Conservation (phyloP, 2,797 vertebrate genomes). For the Premnoplex brunnescens region DNA sequence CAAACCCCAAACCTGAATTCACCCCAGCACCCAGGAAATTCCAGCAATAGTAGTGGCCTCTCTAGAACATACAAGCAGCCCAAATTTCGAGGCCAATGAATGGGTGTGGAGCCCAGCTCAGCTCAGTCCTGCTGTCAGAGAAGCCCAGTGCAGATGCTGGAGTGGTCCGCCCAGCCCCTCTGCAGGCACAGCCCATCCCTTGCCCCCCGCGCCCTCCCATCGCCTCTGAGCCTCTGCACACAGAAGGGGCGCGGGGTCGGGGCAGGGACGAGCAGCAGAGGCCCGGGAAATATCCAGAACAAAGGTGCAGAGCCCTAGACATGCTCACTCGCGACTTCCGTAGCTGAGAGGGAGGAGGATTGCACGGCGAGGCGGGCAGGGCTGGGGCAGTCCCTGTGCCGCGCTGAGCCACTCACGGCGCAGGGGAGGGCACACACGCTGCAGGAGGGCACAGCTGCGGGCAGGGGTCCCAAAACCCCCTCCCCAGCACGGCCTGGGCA, state of each 20-base stretch:
- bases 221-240: no score
- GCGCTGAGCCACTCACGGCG: conserved; percentile 3
- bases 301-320: not conserved
- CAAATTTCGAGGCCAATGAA: not conserved
- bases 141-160: not conserved
- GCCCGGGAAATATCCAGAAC: conserved; percentile 47
- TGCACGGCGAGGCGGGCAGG: not conserved
- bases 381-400: not conserved
- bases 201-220: not conserved
- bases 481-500: not conserved
- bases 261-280: not conserved
- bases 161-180: not conserved
- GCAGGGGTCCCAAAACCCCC: not conserved
- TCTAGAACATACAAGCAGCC: not conserved
- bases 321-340: conserved; percentile 58
- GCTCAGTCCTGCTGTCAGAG: not conserved
- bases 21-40: not conserved
- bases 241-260: no score
- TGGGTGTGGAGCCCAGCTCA: not conserved
- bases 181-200: not conserved
- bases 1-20: not conserved
- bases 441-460: not conserved
- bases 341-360: not conserved
- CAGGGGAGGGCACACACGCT: conserved; percentile 3
- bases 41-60: not conserved